Evolutionary conservation across 2,113 vertebrate genomes (phyloP), one percentile per base, ranked within the genome.

Genomic region (Dasyornis broadbenti): DNA sequence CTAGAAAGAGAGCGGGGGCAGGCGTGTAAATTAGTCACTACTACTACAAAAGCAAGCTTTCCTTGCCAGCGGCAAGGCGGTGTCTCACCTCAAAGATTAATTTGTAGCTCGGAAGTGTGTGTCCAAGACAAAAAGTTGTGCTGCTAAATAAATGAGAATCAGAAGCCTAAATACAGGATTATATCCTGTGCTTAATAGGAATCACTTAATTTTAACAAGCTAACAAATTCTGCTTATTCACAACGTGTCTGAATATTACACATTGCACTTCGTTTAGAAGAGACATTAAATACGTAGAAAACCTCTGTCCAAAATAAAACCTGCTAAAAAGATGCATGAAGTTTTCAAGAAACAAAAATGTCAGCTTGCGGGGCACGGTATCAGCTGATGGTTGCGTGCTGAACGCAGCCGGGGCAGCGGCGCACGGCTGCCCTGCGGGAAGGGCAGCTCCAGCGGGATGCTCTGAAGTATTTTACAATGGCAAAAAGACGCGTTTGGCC

Each of bases 21-120:
- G 81, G 85, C 35, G 23, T 90, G 78, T 89, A 75, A 82, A 93
- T 94, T 80, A 92, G 92, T 94, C 84, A 95, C 94, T 94, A 89
- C 94, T 94, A 95, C 96, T 89, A 96, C 90, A 97, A 97, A 95
- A 90, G 85, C 82, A 69, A 94, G 90, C 82, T 86, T 89, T 66
- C 50, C 71, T 45, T 64, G 90, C 80, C 81, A 86, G 68, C 20
- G 3, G 93, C 71, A 82, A 70, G 0, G 5, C 49, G 1, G 50
- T 33, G 73, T 54, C 87, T 94, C 79, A 73, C 76, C 94, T 92
- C 81, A 9, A 19, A 82, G 68, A 87, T 85, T 69, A 64, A 86
- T 76, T 28, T 44, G 73, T 45, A 61, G 68, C 59, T 10, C 52
- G 50, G 35, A 44, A 82, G 39, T 3, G 8, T 15, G 28, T 0